A percentile compares a stretch with the other conserved stretches of the same genome.
These are phyloP conservation scores for Syrista parreyssii DNA, from an alignment of 2,888 invertebrate species.

Conservation along the genomic window DNA sequence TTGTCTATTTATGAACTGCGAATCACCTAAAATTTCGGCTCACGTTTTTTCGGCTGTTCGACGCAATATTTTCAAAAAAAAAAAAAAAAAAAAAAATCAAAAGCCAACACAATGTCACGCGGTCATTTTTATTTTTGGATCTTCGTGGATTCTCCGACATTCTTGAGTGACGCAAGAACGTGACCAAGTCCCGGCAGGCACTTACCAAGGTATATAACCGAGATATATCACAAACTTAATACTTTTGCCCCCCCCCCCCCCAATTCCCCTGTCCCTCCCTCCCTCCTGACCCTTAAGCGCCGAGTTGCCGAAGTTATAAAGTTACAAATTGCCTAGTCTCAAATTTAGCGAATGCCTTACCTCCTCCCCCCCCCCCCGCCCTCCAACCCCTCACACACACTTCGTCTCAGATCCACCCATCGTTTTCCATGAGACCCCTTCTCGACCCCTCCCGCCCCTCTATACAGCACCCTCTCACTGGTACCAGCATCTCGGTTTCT, in stretches of 20 bases:
- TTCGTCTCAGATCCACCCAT: slow-evolving; percentile 17
- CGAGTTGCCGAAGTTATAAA: slow-evolving; percentile 35
- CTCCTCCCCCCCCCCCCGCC: slow-evolving; percentile 22
- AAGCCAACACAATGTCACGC: not conserved
- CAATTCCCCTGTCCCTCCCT: too few relatives aligned
- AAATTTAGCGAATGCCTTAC: slow-evolving; percentile 22
- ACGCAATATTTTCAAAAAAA: too few relatives aligned
- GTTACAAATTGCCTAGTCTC: slow-evolving; percentile 36
- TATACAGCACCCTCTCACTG: not conserved
- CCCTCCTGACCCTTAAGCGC: slow-evolving; percentile 17
- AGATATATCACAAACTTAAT: slow-evolving; percentile 37
- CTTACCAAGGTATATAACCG: slow-evolving; percentile 25
- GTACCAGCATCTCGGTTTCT: not conserved
- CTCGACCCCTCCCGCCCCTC: not conserved
- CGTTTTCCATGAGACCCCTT: slow-evolving; percentile 3
- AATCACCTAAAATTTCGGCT: not conserved
- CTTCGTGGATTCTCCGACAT: not conserved
- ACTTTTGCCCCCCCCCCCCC: slow-evolving; percentile 27
- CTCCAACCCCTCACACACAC: too few relatives aligned
- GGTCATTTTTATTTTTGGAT: not conserved
- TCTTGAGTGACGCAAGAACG: not conserved
- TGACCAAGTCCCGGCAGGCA: slow-evolving; percentile 28
- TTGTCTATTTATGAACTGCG: slow-evolving; percentile 13
- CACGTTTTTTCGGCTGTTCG: not conserved
- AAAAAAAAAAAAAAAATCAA: too few relatives aligned